These are phyloP conservation scores for Neogale vison DNA, from an alignment of 2,113 vertebrate species.

Conservation along the genomic window DNA sequence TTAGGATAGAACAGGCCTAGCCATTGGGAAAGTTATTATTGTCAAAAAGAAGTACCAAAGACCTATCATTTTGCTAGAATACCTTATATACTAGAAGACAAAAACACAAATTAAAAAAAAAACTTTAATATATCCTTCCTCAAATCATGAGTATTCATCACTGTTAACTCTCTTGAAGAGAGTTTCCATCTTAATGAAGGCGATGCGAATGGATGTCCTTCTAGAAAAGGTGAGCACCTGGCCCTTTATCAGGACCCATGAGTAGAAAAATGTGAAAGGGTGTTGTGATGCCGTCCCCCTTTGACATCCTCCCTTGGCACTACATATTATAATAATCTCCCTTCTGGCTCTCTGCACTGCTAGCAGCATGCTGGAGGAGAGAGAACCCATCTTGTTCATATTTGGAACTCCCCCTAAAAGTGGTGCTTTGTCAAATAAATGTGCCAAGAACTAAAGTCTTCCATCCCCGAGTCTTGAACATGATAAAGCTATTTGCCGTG, in stretches of 20 bases:
- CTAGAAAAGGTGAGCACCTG: not conserved
- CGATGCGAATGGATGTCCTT: not conserved
- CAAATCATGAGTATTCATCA: not conserved
- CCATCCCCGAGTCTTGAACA: not conserved
- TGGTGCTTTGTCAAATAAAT: not conserved
- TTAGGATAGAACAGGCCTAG: not conserved
- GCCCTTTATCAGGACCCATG: fast-evolving
- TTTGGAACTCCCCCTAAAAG: not conserved
- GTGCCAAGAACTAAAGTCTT: not conserved
- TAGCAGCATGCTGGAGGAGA: too few species aligned
- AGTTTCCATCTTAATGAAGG: not conserved
- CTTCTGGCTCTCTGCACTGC: not conserved
- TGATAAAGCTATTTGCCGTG: not conserved
- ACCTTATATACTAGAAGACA: not conserved
- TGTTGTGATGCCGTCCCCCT: not conserved
- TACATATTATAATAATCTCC: too few species aligned
- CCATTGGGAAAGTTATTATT: not conserved
- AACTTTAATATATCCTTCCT: not conserved
- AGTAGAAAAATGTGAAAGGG: not conserved
- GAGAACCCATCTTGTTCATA: not conserved
- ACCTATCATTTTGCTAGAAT: not conserved
- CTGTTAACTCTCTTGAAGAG: not conserved
- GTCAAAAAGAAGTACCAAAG: not conserved
- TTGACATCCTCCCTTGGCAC: not conserved
- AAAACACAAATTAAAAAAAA: not conserved